Evolutionary conservation across 2,113 vertebrate genomes (phyloP).

Genomic region (Neolamprologus fasciatus): DNA sequence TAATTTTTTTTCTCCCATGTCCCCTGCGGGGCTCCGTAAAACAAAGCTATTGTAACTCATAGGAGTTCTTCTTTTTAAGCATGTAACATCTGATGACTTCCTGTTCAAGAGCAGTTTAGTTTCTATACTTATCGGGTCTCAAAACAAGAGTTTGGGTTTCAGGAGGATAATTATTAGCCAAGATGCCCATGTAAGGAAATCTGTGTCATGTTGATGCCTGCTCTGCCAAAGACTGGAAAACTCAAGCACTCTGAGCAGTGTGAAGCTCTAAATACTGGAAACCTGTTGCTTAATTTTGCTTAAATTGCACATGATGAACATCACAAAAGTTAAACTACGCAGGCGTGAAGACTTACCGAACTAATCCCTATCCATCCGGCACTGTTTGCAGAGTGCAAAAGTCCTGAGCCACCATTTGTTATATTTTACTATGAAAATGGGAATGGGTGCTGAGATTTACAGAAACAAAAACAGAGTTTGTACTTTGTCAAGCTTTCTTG

Average conservation of each 20-base stretch:
- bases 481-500: not conserved
- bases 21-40: not conserved
- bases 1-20: not conserved
- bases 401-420: not conserved
- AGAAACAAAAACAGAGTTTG: not conserved
- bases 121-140: not conserved
- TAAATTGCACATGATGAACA: not conserved
- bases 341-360: not conserved
- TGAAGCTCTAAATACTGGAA: not conserved
- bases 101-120: not conserved
- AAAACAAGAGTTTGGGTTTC: not conserved
- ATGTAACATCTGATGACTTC: not conserved
- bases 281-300: not conserved
- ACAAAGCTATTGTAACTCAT: not conserved
- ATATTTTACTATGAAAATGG: not conserved
- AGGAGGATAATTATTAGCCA: not conserved
- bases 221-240: not conserved
- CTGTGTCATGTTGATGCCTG: not conserved
- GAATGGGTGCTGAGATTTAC: not conserved
- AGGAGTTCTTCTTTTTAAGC: not conserved
- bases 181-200: not conserved
- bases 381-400: not conserved
- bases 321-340: not conserved
- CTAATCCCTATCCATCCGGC: not conserved
- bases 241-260: not conserved